Evolutionary conservation across 2,888 invertebrate genomes (phyloP), one percentile per base, ranked within the genome.

Genomic region (Hedychridium roseum): DNA sequence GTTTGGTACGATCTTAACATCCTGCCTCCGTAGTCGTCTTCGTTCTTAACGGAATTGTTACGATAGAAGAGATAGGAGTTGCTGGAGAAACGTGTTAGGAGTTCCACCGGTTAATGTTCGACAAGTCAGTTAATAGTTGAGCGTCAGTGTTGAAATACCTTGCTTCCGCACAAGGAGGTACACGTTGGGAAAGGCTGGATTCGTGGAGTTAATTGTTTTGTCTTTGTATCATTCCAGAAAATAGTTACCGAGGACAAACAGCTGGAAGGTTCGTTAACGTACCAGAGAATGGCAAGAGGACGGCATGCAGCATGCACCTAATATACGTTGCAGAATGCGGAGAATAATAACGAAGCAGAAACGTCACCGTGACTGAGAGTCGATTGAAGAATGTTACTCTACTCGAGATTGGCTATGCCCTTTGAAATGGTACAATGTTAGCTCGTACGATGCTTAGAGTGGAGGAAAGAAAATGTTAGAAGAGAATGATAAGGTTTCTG

Each of bases 121-220:
- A n/a, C n/a, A n/a, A n/a, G n/a, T n/a, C n/a, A n/a, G n/a, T n/a
- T n/a, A n/a, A n/a, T n/a, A n/a, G n/a, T 50, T 43, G 50, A 20
- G 44, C 26, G 35, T 37, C 36, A 47, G 31, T 50, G 53, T 54
- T n/a, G n/a, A 54, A 51, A 50, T 57, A 55, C 55, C 54, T 60
- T 60, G 31, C 50, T 44, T 63, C 47, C 48, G 23, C 45, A 52
- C 46, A 59, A 54, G 58, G 43, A 57, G 48, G 39, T 63, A n/a
- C n/a, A 59, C 41, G 41, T 39, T 50, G 53, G 43, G 54, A 59
- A 48, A 64, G 35, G 46, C 45, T 51, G 41, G 48, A 36, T 43
- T 45, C 47, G 50, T 43, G 47, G 47, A 47, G 55, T 59, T 58
- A 59, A 26, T 48, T 41, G 44, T 40, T 36, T 52, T 37, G 46